Base-by-base conservation (phyloP, 2,113 vertebrate genomes). In the Pollachius pollachius region DNA sequence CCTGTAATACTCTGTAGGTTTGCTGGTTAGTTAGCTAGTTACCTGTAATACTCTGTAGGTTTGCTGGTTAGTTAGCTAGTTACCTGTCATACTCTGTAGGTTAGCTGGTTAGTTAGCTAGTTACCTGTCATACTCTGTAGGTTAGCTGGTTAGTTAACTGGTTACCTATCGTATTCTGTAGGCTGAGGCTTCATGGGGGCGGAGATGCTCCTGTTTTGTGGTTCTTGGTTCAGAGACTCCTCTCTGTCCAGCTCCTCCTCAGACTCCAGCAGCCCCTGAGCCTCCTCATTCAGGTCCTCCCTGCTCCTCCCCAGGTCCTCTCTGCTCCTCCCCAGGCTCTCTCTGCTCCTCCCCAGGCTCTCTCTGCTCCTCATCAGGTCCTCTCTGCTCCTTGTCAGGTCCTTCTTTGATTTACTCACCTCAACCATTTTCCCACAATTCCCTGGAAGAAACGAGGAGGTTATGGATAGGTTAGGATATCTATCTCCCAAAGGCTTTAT, bases 351-450 rank as follows among this genome's bases (percentile, higher is more conserved):
- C 81, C 15, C 89, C 89, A 9, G 82, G 75, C 11, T 90, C 89
- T 90, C 85, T 1, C 73, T 85, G 71, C 81, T 76, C 30, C 30
- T 34, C 30, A 7, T 34, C 30, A 34, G 30, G 30, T 34, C 30
- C 30, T 34, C 30, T 34, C 30, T 34, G 79, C 71, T 93, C 93
- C 67, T 79, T 80, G 15, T 89, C 89, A 9, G 82, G 75, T 12
- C 90, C 89, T 91, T 94, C 78, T 89, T 74, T 21, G 77, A 76
- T 78, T 74, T 89, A 65, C 80, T 81, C 4, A 90, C 74, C 69
- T 92, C 92, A 56, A 89, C 88, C 2, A 83, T 90, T 83, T 96
- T 97, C 18, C 95, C 95, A 69, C 90, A 90, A 78, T 95, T 97
- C 64, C 95, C 95, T 97, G 81, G 16, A 16, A 69, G 52, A 58